Evolutionary conservation across 2,797 vertebrate genomes (phyloP), one percentile per base, ranked within the genome.

Genomic region (Prionace glauca): DNA sequence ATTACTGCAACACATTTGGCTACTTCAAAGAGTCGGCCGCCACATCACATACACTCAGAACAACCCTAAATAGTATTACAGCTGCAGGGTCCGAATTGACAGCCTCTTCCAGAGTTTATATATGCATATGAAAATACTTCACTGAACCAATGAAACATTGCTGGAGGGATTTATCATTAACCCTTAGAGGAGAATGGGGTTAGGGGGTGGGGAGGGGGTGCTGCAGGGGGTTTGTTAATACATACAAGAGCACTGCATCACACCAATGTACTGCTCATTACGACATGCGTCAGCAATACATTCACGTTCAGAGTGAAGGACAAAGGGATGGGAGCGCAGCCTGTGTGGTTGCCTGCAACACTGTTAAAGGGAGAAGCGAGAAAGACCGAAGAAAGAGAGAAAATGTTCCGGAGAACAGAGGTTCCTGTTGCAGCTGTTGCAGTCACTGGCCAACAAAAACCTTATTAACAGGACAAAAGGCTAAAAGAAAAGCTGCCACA

Each of bases 301-400:
- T 98, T 98, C 98, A 98, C 98, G 98, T 98, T 99, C 97, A 97
- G 97, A 98, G 98, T 99, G 98, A 99, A 99, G 99, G 99, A 99
- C 98, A 99, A 99, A 99, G 98, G 98, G 98, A 98, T 98, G 98
- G 97, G 98, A 98, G 98, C 98, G 98, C 97, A 97, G 97, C 96
- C 97, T 96, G 96, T 97, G 97, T 96, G 97, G 98, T 97, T 97
- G 97, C 97, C 97, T 97, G 97, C 97, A 96, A 97, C 97, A 97
- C 97, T 96, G 96, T 96, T 96, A 97, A 97, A 96, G 97, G 96
- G 96, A 97, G 96, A 96, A 96, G 96, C 97, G 96, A 96, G 96
- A 97, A 96, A 96, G 96, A 96, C 96, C 96, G 96, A 93, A 62
- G 95, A 96, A 96, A 97, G 96, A 90, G 69, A 69, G 65, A 69